These are phyloP conservation scores for Rotaria sp. DNA, from an alignment of 2,888 invertebrate species.

Conservation along the genomic window DNA sequence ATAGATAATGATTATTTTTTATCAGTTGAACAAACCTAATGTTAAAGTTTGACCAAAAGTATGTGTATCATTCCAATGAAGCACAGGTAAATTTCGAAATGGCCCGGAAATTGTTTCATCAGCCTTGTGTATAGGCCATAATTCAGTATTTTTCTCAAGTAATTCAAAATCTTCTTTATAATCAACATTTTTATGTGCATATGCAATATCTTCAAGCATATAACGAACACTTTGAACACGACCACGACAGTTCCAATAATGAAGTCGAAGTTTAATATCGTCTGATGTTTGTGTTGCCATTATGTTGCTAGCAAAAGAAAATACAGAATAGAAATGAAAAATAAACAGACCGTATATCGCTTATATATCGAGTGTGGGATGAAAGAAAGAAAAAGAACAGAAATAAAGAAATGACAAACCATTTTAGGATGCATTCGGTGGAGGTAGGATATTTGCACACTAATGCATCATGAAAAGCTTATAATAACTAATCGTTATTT, in stretches of 20 bases:
- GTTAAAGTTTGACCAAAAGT: not conserved
- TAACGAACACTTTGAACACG: not conserved
- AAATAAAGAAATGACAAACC: too few species aligned
- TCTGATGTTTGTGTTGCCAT: not conserved
- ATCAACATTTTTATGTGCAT: not conserved
- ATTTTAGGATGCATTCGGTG: too few species aligned
- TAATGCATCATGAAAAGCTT: too few species aligned
- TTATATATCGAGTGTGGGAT: too few species aligned
- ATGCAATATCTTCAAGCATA: constrained; percentile 3
- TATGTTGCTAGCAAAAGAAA: too few species aligned
- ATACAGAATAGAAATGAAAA: too few species aligned
- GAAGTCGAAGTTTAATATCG: not conserved
- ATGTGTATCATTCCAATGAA: constrained; percentile 1
- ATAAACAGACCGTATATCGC: too few species aligned
- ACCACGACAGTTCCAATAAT: constrained; percentile 11
- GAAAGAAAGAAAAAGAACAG: too few species aligned
- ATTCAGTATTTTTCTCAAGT: not conserved
- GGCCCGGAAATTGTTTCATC: not conserved
- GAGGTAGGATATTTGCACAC: too few species aligned
- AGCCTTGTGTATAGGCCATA: not conserved
- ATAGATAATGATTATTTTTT: too few species aligned
- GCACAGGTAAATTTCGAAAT: not conserved
- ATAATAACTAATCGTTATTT: too few species aligned
- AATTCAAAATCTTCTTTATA: not conserved
- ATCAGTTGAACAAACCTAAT: too few species aligned